A percentile compares a stretch with the other conserved stretches of the same genome.
Evolutionary conservation across 2,888 invertebrate species (phyloP).

Genomic region (Pyrgus malvae): DNA sequence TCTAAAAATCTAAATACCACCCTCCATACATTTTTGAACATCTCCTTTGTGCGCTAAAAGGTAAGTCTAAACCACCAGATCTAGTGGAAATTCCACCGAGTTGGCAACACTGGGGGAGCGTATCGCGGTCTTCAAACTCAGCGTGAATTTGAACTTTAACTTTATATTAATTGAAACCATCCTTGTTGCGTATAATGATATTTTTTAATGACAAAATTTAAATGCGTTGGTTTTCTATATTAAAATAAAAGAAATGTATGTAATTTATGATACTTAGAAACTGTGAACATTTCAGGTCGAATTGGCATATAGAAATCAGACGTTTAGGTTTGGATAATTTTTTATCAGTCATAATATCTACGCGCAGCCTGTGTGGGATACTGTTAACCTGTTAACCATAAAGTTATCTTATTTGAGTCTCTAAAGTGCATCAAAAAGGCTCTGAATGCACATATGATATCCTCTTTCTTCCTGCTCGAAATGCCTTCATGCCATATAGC

Average conservation of each 20-base stretch:
- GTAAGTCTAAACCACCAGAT: slow-evolving; percentile 13
- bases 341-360: not conserved
- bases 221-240: not conserved
- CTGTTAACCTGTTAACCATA: no score
- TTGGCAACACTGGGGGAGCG: slow-evolving; percentile 2
- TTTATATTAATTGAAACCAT: not conserved
- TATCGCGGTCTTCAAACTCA: not conserved
- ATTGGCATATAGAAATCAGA: not conserved
- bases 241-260: not conserved
- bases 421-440: no score
- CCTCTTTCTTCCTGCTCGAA: no score
- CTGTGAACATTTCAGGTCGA: not conserved
- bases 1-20: no score
- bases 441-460: no score
- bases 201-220: not conserved
- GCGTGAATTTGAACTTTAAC: not conserved
- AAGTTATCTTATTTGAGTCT: no score
- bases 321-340: not conserved
- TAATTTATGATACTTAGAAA: not conserved
- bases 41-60: no score
- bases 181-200: not conserved
- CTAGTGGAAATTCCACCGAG: slow-evolving; percentile 5
- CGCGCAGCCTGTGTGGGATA: not conserved
- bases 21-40: no score
- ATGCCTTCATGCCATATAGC: no score